Evolutionary conservation across 2,888 invertebrate species (phyloP).

Genomic region (Drosophila phalerata): DNA sequence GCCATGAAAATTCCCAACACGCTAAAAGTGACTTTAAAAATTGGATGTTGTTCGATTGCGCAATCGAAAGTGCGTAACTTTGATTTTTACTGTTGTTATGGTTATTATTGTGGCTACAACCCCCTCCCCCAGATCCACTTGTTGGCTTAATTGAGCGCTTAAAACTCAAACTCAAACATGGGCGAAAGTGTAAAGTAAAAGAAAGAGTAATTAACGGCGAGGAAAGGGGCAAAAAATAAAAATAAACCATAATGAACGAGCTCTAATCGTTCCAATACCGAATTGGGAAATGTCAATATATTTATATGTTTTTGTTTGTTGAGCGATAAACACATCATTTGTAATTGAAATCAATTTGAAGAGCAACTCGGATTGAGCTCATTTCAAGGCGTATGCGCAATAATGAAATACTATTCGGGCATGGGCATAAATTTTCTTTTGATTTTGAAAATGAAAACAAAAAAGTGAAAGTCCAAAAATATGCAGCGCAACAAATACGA

Average conservation of each 20-base stretch:
- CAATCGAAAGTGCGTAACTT: constrained; percentile 73
- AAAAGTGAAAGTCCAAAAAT: constrained; percentile 74
- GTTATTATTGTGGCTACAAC: constrained; percentile 7
- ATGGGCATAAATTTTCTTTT: constrained; percentile 41
- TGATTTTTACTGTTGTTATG: constrained; percentile 41
- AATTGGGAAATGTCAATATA: constrained; percentile 52
- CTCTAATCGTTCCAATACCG: constrained; percentile 49
- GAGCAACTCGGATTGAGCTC: constrained; percentile 25
- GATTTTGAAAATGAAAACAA: constrained; percentile 66
- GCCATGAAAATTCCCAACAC: constrained; percentile 55
- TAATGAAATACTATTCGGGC: constrained; percentile 28
- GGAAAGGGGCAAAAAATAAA: constrained; percentile 40
- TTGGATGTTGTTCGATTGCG: constrained; percentile 48
- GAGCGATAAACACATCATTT: constrained; percentile 31
- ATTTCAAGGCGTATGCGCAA: constrained; percentile 40
- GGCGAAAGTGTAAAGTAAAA: constrained; percentile 41
- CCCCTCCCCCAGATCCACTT: neutral
- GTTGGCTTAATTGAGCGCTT: constrained; percentile 59
- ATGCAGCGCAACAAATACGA: constrained; percentile 52
- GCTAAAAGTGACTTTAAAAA: constrained; percentile 25
- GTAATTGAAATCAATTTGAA: constrained; percentile 63
- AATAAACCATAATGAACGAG: constrained; percentile 47
- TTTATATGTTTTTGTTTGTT: constrained; percentile 17
- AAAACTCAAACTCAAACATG: constrained; percentile 18
- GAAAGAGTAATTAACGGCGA: constrained; percentile 19